phyloP scores from a whole-genome alignment of 2,888 invertebrate species.

The Meganola albula region DNA sequence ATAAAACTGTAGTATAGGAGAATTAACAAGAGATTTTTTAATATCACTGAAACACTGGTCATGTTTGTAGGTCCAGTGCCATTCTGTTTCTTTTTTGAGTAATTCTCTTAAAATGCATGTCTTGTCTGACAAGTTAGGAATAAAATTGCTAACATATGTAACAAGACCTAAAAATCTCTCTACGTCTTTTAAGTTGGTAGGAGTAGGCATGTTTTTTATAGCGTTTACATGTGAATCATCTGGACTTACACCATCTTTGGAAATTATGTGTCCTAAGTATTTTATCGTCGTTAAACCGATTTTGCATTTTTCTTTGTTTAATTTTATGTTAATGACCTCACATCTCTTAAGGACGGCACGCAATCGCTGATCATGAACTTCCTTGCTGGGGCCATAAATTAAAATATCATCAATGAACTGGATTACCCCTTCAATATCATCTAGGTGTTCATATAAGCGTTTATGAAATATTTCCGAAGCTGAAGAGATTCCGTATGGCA shows the following conservation, averaged over 20 bases:
- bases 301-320: constrained; percentile 21
- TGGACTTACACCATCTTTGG: constrained; percentile 13
- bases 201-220: constrained; percentile 21
- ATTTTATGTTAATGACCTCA: constrained; percentile 17
- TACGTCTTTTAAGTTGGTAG: constrained; percentile 17
- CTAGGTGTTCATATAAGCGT: constrained; percentile 14
- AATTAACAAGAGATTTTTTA: constrained; percentile 9
- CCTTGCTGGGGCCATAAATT: constrained; percentile 3
- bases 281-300: constrained; percentile 14
- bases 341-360: constrained; percentile 12
- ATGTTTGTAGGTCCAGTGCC: constrained; percentile 20
- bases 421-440: constrained; percentile 18
- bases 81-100: constrained; percentile 19
- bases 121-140: constrained; percentile 23
- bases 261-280: constrained; percentile 20
- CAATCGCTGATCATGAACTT: constrained; percentile 10
- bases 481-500: constrained; percentile 25
- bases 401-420: constrained; percentile 16
- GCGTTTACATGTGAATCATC: constrained; percentile 19
- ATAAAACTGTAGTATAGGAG: constrained; percentile 20
- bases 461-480: constrained; percentile 26
- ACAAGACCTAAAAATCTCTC: constrained; percentile 26
- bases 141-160: constrained; percentile 22
- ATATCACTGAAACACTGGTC: constrained; percentile 8
- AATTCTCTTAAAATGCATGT: constrained; percentile 18